Evolutionary conservation across 1,140 invertebrate genomes (phyloP).

Genomic region (Heliconius hermathena): DNA sequence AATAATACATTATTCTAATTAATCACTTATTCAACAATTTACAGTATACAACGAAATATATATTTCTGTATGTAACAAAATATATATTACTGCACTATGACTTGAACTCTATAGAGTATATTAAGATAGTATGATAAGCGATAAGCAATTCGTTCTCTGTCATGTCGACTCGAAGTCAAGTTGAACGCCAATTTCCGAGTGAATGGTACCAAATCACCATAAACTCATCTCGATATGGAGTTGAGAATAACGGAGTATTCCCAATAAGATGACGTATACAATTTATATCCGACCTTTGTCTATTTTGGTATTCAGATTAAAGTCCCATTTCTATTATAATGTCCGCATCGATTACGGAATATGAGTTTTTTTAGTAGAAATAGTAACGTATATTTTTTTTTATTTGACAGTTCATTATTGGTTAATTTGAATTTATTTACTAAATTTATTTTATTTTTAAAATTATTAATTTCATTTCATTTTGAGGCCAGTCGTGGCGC

Average conservation of each 20-base stretch:
- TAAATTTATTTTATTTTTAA: too few relatives aligned
- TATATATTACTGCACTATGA: conserved; percentile 1
- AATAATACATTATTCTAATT: too few relatives aligned
- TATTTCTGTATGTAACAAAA: not conserved
- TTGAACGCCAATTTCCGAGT: conserved; percentile 72
- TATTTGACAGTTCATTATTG: too few relatives aligned
- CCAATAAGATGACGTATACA: conserved; percentile 63
- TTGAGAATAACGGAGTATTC: conserved; percentile 72
- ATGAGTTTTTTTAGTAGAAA: not conserved
- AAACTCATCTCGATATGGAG: conserved; percentile 78
- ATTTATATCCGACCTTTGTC: conserved; percentile 64
- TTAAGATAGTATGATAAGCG: conserved; percentile 25
- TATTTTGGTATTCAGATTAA: conserved; percentile 52
- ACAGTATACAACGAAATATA: too few relatives aligned
- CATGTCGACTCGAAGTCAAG: conserved; percentile 56
- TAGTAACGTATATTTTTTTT: too few relatives aligned
- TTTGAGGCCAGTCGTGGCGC: too few relatives aligned
- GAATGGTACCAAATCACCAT: conserved; percentile 80
- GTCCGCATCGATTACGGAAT: not conserved
- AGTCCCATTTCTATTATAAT: conserved; percentile 28
- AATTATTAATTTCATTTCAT: too few relatives aligned
- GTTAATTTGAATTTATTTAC: too few relatives aligned
- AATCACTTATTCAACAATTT: too few relatives aligned
- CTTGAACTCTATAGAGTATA: not conserved
- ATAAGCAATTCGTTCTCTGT: conserved; percentile 56